Evolutionary conservation across 2,797 vertebrate species (phyloP).

Genomic region (Coregonus sp.): DNA sequence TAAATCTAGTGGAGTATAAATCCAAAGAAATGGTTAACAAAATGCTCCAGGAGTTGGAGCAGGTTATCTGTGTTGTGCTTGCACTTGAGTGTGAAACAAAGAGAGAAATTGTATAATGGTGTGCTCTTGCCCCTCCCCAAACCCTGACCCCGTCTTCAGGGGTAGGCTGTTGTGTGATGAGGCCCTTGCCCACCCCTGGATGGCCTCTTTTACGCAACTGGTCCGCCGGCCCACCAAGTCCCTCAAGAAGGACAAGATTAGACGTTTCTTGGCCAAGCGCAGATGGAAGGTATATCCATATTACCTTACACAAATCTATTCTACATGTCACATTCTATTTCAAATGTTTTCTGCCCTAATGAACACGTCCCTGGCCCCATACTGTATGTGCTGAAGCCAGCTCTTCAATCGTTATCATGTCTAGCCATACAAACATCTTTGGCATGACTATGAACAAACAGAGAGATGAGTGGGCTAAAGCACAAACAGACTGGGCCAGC

Average conservation of each 20-base stretch:
- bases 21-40: too few species aligned
- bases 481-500: not conserved
- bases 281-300: slow-evolving; percentile 85
- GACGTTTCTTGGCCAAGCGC: slow-evolving; percentile 76
- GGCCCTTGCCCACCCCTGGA: slow-evolving; percentile 84
- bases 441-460: not conserved
- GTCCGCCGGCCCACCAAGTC: slow-evolving; percentile 64
- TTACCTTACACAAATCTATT: not conserved
- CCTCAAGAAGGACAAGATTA: slow-evolving; percentile 84
- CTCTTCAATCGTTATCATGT: not conserved
- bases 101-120: not conserved
- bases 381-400: not conserved
- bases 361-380: not conserved
- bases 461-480: not conserved
- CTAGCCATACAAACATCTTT: not conserved
- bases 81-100: not conserved
- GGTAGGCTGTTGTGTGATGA: slow-evolving; percentile 72
- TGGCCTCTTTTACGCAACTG: slow-evolving; percentile 68
- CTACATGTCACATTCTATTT: not conserved
- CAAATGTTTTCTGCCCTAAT: not conserved
- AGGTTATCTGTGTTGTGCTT: not conserved
- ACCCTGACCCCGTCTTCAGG: slow-evolving; percentile 53
- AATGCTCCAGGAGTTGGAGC: too few species aligned
- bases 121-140: not conserved
- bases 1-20: too few species aligned